phyloP scores from a whole-genome alignment of 2,113 vertebrate species.

The Psittacula cyanocephala region DNA sequence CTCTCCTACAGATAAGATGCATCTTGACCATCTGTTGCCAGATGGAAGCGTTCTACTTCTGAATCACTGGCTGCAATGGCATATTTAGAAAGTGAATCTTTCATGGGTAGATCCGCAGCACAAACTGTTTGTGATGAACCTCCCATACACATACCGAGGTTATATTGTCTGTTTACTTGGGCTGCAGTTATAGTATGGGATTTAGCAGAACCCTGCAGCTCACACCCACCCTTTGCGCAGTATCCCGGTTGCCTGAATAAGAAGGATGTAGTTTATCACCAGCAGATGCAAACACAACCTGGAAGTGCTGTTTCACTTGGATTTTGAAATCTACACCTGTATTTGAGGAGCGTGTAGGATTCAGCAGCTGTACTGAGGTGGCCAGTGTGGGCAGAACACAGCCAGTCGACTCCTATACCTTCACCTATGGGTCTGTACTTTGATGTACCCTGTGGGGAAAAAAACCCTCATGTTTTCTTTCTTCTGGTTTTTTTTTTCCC shows the following conservation, averaged over 20 bases:
- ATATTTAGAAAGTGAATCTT: constrained; percentile 40
- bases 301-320: background rate
- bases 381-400: background rate
- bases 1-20: constrained; percentile 26
- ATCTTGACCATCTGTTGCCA: constrained; percentile 37
- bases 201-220: background rate
- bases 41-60: constrained; percentile 47
- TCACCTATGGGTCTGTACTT: background rate
- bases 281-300: background rate
- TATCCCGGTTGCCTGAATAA: background rate
- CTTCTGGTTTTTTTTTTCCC: background rate
- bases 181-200: background rate
- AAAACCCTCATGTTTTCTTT: background rate
- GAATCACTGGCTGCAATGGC: constrained; percentile 35
- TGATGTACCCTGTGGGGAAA: background rate
- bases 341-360: background rate
- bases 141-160: background rate
- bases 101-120: background rate
- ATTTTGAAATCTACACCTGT: background rate
- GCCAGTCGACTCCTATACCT: background rate
- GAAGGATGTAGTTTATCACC: background rate
- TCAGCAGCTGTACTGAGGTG: background rate
- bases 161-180: constrained; percentile 29
- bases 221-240: background rate
- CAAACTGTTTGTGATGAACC: background rate